Conservation (phyloP, 2,888 invertebrate species). For the Lepidochrysops patricia region DNA sequence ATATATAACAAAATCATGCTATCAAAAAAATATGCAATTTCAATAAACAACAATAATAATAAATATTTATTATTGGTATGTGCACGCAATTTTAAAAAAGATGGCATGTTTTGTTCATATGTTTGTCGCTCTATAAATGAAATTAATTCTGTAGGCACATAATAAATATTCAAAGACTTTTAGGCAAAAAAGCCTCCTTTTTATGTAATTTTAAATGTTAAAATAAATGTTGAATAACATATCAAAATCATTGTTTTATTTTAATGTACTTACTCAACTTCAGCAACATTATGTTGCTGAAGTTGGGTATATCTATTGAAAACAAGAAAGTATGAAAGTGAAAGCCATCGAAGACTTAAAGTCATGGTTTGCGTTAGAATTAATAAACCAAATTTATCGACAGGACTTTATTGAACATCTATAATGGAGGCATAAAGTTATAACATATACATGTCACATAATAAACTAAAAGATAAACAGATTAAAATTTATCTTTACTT, state of each 20-base stretch:
- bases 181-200: slow-evolving; percentile 69
- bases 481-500: no score
- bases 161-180: slow-evolving; percentile 64
- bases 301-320: slow-evolving; percentile 22
- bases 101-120: slow-evolving; percentile 24
- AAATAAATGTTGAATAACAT: slow-evolving; percentile 71
- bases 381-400: not conserved
- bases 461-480: no score
- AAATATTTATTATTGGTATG: not conserved
- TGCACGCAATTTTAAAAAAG: not conserved
- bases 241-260: slow-evolving; percentile 55
- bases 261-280: slow-evolving; percentile 10
- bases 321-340: no score
- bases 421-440: not conserved
- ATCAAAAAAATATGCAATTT: not conserved
- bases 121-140: slow-evolving; percentile 54
- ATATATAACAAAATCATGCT: not conserved
- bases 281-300: no score
- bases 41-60: not conserved
- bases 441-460: not conserved
- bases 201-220: slow-evolving; percentile 74
- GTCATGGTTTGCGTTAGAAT: not conserved
- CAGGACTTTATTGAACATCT: not conserved
- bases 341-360: no score
- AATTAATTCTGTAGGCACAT: slow-evolving; percentile 63